phyloP scores from a whole-genome alignment of 1,140 invertebrate species.

The Pseudomyrmex sp. region DNA sequence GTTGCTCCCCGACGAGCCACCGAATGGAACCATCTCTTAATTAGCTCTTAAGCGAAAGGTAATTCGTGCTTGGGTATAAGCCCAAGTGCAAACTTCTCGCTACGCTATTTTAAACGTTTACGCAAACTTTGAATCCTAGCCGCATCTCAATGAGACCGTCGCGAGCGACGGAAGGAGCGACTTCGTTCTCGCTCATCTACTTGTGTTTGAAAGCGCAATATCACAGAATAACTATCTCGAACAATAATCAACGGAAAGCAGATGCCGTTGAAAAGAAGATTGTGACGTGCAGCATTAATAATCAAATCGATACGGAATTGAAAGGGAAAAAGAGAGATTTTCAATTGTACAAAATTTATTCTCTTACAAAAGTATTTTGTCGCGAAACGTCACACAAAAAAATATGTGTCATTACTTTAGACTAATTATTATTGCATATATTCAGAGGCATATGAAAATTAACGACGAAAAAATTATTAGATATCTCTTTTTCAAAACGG shows the following conservation, averaged over 20 bases:
- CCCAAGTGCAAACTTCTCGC: constrained; percentile 67
- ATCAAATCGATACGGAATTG: constrained; percentile 4
- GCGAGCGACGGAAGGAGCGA: constrained; percentile 2
- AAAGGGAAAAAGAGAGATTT: neutral
- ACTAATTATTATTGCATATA: too few relatives aligned
- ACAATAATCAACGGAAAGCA: constrained; percentile 9
- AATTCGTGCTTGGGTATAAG: constrained; percentile 71
- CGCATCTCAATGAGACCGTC: constrained; percentile 50
- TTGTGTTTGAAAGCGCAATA: constrained; percentile 6
- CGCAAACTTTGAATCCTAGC: constrained; percentile 69
- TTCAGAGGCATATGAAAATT: too few relatives aligned
- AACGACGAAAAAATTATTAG: too few relatives aligned
- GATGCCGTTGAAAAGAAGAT: neutral
- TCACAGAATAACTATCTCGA: constrained; percentile 25
- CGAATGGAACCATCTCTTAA: constrained; percentile 62
- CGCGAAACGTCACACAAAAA: neutral
- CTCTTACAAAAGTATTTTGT: neutral
- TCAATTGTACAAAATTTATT: neutral
- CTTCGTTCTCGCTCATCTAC: neutral
- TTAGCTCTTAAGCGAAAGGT: constrained; percentile 74
- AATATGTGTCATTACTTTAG: too few relatives aligned
- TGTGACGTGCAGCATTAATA: neutral
- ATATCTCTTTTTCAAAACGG: too few relatives aligned
- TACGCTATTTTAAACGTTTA: constrained; percentile 67
- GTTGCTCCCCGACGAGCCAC: constrained; percentile 48